These are phyloP conservation scores for Scolopax mira DNA, from an alignment of 2,113 vertebrate genomes.

Conservation along the genomic window DNA sequence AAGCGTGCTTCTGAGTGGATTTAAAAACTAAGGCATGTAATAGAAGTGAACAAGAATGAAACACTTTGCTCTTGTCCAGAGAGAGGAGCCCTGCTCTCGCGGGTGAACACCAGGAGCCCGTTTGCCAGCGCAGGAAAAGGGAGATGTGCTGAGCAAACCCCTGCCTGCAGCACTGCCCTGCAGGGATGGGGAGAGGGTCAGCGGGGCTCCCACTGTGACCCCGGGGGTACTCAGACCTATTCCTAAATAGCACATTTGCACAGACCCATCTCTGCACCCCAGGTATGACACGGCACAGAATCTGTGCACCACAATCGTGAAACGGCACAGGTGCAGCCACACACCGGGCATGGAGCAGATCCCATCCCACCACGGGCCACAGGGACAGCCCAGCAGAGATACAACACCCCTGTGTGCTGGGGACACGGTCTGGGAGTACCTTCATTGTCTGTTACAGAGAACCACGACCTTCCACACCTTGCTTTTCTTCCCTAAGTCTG, in stretches of 20 bases:
- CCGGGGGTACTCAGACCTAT: rapidly evolving
- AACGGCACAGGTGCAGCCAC: background rate
- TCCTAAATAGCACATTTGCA: background rate
- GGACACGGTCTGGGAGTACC: background rate
- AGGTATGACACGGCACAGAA: rapidly evolving
- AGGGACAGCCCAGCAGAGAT: background rate
- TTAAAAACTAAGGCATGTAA: background rate
- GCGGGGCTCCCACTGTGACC: background rate
- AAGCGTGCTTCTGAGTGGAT: background rate
- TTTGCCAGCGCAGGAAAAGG: background rate
- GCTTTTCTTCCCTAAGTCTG: background rate
- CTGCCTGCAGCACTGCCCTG: background rate
- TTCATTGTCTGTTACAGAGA: background rate
- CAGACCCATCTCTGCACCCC: background rate
- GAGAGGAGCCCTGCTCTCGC: background rate
- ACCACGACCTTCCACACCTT: background rate
- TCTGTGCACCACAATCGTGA: no score
- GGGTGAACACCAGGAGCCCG: background rate
- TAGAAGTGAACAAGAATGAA: background rate
- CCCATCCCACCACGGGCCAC: background rate
- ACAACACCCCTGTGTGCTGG: background rate
- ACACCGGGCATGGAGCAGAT: background rate
- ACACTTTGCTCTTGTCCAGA: background rate
- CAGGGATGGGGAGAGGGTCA: background rate
- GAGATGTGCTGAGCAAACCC: background rate